Percentiles rank a stretch among this genome's conserved stretches.
phyloP scores from a whole-genome alignment of 2,113 vertebrate species.

The Phalacrocorax brasilianus region DNA sequence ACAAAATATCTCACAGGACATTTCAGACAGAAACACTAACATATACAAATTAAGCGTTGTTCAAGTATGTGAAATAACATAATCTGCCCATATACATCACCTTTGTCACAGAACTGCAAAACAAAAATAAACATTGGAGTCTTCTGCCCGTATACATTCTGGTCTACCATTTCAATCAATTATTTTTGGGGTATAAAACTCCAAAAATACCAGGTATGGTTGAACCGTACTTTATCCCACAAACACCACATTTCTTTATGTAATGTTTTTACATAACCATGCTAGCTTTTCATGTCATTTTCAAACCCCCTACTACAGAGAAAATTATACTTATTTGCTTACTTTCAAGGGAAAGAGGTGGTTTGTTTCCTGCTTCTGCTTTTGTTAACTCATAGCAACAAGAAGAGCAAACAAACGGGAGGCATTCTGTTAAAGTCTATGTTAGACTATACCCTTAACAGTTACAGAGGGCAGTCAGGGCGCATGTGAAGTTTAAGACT shows the following conservation, averaged over 20 bases:
- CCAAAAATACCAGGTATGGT: background rate
- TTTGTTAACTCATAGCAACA: slow-evolving; percentile 39
- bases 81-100: background rate
- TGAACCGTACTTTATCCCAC: background rate
- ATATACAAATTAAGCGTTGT: background rate
- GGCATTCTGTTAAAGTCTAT: fast-evolving
- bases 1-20: background rate
- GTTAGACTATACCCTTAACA: background rate
- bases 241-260: background rate
- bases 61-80: background rate
- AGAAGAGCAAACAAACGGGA: slow-evolving; percentile 3
- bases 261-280: background rate
- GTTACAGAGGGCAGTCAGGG: background rate
- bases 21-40: background rate
- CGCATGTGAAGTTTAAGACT: background rate
- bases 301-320: background rate
- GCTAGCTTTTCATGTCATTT: background rate
- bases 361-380: slow-evolving; percentile 43
- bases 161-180: background rate
- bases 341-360: background rate
- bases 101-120: background rate
- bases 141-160: background rate
- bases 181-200: background rate
- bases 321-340: slow-evolving; percentile 13
- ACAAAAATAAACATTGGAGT: background rate